Base-by-base conservation (phyloP, 2,888 invertebrate species). In the Xanthorhoe spadicearia region DNA sequence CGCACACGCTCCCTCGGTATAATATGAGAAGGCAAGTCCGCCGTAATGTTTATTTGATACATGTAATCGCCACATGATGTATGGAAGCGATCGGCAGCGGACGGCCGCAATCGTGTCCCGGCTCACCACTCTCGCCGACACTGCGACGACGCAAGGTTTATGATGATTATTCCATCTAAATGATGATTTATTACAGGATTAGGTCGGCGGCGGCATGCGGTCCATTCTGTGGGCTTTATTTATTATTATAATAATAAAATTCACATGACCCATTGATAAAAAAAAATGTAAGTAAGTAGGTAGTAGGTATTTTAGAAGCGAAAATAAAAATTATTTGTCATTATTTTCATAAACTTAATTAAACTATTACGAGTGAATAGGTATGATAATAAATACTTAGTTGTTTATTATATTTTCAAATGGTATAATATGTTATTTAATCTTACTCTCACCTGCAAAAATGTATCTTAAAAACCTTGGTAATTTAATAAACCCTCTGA, bases 121-220 rank as follows among this genome's bases (percentile, higher is more conserved):
- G 69, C 61, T 75, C 76, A 74, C 78, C 80, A 75, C 76, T 81
- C 82, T 77, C 77, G 79, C 77, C 77, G 79, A 64, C 73, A 76
- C 79, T 81, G 80, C 77, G 79, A 77, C 77, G 79, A 65, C 74
- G 77, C 79, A 82, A 81, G 89, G 85, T 89, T 88, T 91, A 91
- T 89, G 87, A 89, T 92, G 89, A 93, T 92, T 90, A 92, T 90
- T 89, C 87, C 82, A 85, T 88, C 87, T 85, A 89, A 92, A 91
- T 89, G 86, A 90, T 92, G 92, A 93, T 92, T 91, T 92, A 92
- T 92, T 88, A 85, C 82, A 65, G 90, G 92, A 90, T 93, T 90
- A 90, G 85, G 81, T 81, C 81, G 81, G 85, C 81, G 81, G 85
- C 43, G 51, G 81, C 90, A 86, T 87, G 83, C 86, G 87, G 87